Evolutionary conservation across 2,113 vertebrate genomes (phyloP), one percentile per base, ranked within the genome.

Genomic region (Phasianus colchicus): DNA sequence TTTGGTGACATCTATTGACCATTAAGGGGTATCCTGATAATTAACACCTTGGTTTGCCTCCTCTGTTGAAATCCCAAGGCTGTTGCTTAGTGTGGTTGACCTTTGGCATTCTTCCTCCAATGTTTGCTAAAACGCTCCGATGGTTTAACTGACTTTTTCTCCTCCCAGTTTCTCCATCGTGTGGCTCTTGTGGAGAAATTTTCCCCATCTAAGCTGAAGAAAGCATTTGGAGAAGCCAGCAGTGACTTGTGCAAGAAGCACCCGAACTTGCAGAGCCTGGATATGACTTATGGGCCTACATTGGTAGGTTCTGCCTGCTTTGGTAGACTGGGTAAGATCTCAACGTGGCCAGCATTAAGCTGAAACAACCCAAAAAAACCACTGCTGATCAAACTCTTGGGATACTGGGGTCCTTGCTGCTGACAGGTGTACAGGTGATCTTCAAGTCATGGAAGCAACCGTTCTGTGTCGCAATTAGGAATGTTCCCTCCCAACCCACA

Each of bases 101-200:
- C 8, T n/a, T 60, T 30, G 70, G 4, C 30, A 50, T 57, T 74
- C 86, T 95, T 43, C 69, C 71, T 79, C 69, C 86, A 57, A 48
- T 43, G 61, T 87, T 85, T 58, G 69, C 86, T 73, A 29, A 38
- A 79, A 66, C 11, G 0, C 48, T 19, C 24, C 29, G 29, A 50
- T 50, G 74, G 93, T 84, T 91, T 87, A 96, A 96, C 90, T 0
- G 70, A 32, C 85, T 24, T 75, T 5, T 71, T 84, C 75, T 78
- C 87, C 90, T 96, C 95, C 91, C 86, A 45, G 7, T 95, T 95
- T 89, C 92, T 85, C 93, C 94, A 94, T 76, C 83, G 0, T 19
- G 79, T 6, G 83, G 72, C 80, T 92, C 92, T 83, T 66, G 93
- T 43, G 92, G 89, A 86, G 88, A 54, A 74, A 79, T 96, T 77